Base-by-base conservation (phyloP, 2,797 vertebrate genomes). In the Brachyrhaphis roseni region DNA sequence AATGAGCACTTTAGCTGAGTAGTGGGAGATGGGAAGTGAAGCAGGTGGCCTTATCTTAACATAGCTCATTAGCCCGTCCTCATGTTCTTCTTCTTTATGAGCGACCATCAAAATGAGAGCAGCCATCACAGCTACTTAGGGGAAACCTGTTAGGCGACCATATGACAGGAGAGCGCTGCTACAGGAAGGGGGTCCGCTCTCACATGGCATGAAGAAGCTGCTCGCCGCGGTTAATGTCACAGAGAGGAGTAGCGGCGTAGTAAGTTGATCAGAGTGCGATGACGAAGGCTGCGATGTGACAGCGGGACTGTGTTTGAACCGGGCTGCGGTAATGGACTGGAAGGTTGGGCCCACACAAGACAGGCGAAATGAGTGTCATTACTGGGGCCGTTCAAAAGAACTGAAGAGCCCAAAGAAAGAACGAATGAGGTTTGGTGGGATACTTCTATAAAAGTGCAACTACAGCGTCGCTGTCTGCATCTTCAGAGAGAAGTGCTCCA, bases 11-110 rank as follows among this genome's bases (percentile, higher is more conserved):
- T 84, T 78, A 84, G 83, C 77, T n/a, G 79, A 93, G 89, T 41
- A 77, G 84, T 41, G 79, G 82, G 81, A 82, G 82, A 78, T 57
- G 81, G 74, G 84, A 86, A 87, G 83, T 72, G 85, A 92, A 87
- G 87, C 91, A 93, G 90, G 91, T 93, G 91, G 92, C 79, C 80
- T 92, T 90, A 88, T 91, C 86, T 90, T 83, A 90, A 91, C 89
- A 81, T 70, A 84, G 88, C 86, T 91, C 89, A 92, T 93, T 91
- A 90, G 89, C 81, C 79, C 82, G 76, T 90, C 86, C 88, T 90
- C n/a, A 74, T 82, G 85, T 46, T 62, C 84, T 31, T 77, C 84
- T 83, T 88, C 88, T 93, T 91, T 92, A 93, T 83, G 91, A 88
- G 87, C 78, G 55, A 75, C 92, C 88, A 92, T 93, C 92, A 90